These are phyloP conservation scores for Thryonomys swinderianus DNA, from an alignment of 2,113 vertebrate genomes.

Conservation along the genomic window DNA sequence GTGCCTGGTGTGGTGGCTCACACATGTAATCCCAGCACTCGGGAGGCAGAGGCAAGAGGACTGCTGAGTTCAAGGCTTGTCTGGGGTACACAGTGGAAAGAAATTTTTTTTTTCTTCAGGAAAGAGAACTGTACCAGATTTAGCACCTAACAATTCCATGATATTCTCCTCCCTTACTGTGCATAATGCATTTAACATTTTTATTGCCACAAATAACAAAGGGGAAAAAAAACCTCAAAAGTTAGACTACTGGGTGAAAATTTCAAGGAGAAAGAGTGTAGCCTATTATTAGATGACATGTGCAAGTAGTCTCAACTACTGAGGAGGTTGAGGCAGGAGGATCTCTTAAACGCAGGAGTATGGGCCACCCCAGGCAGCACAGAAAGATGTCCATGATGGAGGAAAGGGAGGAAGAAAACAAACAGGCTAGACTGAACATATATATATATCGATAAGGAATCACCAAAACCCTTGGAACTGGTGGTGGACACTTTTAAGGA, in stretches of 20 bases:
- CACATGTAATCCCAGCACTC: no score
- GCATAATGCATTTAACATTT: not conserved
- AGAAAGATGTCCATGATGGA: not conserved
- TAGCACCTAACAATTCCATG: not conserved
- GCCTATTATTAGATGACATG: not conserved
- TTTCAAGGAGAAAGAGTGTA: not conserved
- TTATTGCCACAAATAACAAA: not conserved
- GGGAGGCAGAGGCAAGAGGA: no score
- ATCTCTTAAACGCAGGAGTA: not conserved
- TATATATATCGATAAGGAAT: not conserved
- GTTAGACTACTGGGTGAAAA: not conserved
- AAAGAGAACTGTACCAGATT: not conserved
- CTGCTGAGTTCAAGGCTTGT: no score
- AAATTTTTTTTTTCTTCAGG: no score
- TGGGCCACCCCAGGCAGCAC: no score
- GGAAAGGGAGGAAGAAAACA: not conserved
- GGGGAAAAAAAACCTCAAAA: not conserved
- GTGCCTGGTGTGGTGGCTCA: no score
- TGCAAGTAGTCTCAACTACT: not conserved
- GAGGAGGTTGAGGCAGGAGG: not conserved
- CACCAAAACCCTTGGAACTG: not conserved
- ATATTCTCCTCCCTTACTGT: not conserved
- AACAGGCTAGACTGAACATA: fast-evolving
- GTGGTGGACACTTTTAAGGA: not conserved
- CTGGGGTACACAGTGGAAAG: no score